Evolutionary conservation across 2,888 invertebrate species (phyloP).

Genomic region (Laothoe populi): DNA sequence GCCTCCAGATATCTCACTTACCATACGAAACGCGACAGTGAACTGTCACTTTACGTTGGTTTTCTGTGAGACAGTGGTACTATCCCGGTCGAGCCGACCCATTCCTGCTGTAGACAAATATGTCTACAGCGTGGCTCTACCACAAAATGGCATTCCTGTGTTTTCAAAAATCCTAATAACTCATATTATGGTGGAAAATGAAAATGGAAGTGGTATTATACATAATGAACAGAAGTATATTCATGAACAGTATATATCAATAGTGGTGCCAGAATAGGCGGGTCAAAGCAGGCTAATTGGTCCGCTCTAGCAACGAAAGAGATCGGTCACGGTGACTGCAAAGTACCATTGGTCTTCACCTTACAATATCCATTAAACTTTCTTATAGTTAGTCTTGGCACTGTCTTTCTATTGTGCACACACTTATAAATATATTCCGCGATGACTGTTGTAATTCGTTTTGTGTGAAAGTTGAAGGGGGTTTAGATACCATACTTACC

Average conservation of each 20-base stretch:
- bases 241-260: background rate
- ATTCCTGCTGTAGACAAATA: too few species aligned
- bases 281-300: slow-evolving; percentile 75
- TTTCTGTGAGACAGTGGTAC: too few species aligned
- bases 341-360: background rate
- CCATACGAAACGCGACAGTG: too few species aligned
- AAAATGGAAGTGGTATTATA: too few species aligned
- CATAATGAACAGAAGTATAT: too few species aligned
- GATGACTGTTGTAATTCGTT: slow-evolving; percentile 19
- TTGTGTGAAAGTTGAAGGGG: slow-evolving; percentile 19
- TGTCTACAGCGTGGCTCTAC: too few species aligned
- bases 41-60: too few species aligned
- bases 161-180: too few species aligned
- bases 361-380: slow-evolving; percentile 59
- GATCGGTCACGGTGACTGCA: slow-evolving; percentile 14
- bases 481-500: background rate
- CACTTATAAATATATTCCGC: slow-evolving; percentile 25
- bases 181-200: too few species aligned
- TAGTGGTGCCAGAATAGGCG: slow-evolving; percentile 31
- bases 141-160: too few species aligned
- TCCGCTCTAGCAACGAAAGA: slow-evolving; percentile 40
- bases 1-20: too few species aligned
- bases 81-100: too few species aligned
- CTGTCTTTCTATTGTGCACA: slow-evolving; percentile 1
- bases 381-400: slow-evolving; percentile 72